Conservation (phyloP, 1,140 invertebrate genomes). For the Drosophila nasuta region DNA sequence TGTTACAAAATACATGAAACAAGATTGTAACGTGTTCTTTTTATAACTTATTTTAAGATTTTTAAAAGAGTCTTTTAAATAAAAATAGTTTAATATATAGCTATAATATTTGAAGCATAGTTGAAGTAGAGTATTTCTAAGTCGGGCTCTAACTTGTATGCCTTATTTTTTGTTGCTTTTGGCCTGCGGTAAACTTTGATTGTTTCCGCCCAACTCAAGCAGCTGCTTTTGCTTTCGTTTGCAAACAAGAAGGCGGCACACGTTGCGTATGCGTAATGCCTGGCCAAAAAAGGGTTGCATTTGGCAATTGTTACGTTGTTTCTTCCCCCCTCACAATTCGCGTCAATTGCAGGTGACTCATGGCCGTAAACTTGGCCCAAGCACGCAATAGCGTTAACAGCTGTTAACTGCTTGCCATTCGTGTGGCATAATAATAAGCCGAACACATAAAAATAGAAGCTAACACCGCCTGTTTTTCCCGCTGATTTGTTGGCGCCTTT, state of each 20-base stretch:
- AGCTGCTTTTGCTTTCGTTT: conserved; percentile 53
- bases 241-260: conserved; percentile 5
- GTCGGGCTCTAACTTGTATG: background rate
- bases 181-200: conserved; percentile 72
- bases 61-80: too few species aligned
- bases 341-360: conserved; percentile 82
- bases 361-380: conserved; percentile 60
- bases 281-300: conserved; percentile 39
- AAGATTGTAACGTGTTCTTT: too few species aligned
- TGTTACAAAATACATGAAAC: background rate
- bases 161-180: background rate
- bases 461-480: conserved; percentile 12
- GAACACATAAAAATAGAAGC: conserved; percentile 37
- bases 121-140: background rate
- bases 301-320: conserved; percentile 26
- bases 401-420: conserved; percentile 75
- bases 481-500: conserved; percentile 60
- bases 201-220: conserved; percentile 51
- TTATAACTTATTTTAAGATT: too few species aligned
- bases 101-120: background rate
- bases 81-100: background rate
- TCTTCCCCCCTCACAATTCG: background rate
- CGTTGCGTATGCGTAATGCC: conserved; percentile 73
- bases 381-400: conserved; percentile 74
- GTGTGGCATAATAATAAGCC: conserved; percentile 78